Evolutionary conservation across 2,113 vertebrate genomes (phyloP), one percentile per base, ranked within the genome.

Genomic region (Poeciliopsis turrubarensis): DNA sequence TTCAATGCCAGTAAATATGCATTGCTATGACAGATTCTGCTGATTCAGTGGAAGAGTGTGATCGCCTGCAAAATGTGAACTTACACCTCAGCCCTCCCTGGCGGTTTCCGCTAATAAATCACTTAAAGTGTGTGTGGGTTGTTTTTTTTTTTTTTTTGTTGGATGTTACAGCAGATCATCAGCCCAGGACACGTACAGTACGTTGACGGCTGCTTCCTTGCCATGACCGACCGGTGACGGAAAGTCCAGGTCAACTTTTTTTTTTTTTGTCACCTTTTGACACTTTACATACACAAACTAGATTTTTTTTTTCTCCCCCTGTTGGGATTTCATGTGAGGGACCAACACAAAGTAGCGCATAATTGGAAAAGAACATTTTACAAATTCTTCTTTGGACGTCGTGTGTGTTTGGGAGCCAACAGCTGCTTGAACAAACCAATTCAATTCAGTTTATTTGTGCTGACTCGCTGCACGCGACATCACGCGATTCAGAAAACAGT

Each of bases 211-310:
- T 87, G 60, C 41, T 87, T 89, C 88, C 87, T 80, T 79, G 61
- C 29, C 72, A 79, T 71, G 70, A 78, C 54, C 65, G 78, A 72
- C 71, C 62, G 70, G 26, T 62, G 75, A 77, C 69, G 79, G 86
- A 85, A 89, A 79, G 81, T 83, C 70, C 85, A 83, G 80, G 85
- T 87, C 85, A 70, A 65, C 84, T 54, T 83, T 29, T 29, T 57
- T n/a, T n/a, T n/a, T 30, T 57, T 57, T n/a, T 34, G 10, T 54
- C 22, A 57, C 22, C 9, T 57, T 57, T 57, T 57, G 25, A 57
- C 22, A 25, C 22, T 3, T 57, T 57, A 25, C 51, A 57, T n/a
- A 54, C 47, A 19, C 47, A 54, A 54, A 54, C 15, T 19, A 47
- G 44, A 57, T 10, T n/a, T 34, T 34, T 22, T 25, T 10, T 9